A percentile compares a stretch with the other conserved stretches of the same genome.
phyloP scores from a whole-genome alignment of 1,140 invertebrate genomes.

The Microplitis mediator region DNA sequence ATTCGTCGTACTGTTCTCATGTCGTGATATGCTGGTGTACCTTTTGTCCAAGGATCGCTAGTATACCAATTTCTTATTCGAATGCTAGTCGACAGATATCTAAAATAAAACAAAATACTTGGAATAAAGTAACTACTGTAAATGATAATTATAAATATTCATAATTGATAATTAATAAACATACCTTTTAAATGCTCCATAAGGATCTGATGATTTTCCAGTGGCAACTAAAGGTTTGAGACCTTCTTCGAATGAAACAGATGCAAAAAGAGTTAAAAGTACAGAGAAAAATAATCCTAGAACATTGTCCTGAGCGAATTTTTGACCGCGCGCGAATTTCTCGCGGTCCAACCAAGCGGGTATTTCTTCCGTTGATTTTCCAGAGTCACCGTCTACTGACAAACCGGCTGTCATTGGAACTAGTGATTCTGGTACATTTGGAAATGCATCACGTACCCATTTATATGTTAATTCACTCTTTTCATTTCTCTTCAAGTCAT shows the following conservation, averaged over 20 bases:
- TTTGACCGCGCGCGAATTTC: constrained; percentile 67
- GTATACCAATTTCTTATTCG: constrained; percentile 63
- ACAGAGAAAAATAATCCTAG: constrained; percentile 67
- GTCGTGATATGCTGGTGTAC: constrained; percentile 54
- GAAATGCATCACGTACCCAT: too few species aligned
- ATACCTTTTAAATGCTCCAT: constrained; percentile 75
- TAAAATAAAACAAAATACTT: neutral
- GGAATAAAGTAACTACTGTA: too few species aligned
- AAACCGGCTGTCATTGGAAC: neutral
- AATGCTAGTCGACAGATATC: constrained; percentile 61
- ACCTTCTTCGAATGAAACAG: constrained; percentile 70
- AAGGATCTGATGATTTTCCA: constrained; percentile 67
- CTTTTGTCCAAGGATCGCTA: constrained; percentile 57
- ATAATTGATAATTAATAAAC: neutral
- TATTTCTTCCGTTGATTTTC: neutral
- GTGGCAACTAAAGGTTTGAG: constrained; percentile 70
- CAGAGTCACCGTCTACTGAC: neutral
- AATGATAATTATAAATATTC: too few species aligned
- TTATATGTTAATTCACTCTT: too few species aligned
- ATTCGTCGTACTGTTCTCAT: constrained; percentile 57
- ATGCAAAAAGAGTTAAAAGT: constrained; percentile 67
- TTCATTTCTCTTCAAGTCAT: too few species aligned
- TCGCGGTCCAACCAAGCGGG: constrained; percentile 51
- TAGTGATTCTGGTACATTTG: neutral
- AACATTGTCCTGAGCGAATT: constrained; percentile 67